A percentile compares a stretch with the other conserved stretches of the same genome.
Conservation (phyloP, 2,113 vertebrate genomes). For the Sinocyclocheilus anophthalmus region DNA sequence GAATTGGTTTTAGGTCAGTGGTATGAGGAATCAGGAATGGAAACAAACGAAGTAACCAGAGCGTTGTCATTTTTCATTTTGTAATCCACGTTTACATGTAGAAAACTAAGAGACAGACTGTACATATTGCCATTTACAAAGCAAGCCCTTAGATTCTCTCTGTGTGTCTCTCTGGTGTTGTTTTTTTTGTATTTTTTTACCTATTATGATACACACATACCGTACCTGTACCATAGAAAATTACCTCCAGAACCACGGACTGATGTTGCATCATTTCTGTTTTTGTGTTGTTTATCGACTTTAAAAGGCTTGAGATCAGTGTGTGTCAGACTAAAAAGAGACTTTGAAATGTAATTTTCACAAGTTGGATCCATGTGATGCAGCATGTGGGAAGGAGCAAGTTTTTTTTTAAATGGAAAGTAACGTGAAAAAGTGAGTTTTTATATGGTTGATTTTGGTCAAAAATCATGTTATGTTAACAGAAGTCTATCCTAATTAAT, state of each 20-base stretch:
- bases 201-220: no score
- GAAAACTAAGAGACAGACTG: neutral
- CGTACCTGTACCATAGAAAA: no score
- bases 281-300: conserved; percentile 36
- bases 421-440: neutral
- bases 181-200: no score
- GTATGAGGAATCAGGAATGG: neutral
- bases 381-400: conserved; percentile 47
- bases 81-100: neutral
- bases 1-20: neutral
- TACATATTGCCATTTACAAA: conserved; percentile 2
- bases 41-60: neutral
- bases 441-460: neutral
- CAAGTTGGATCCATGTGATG: conserved; percentile 61
- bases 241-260: no score
- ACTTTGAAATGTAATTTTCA: conserved; percentile 69
- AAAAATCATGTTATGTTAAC: neutral
- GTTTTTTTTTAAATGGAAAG: conserved; percentile 23
- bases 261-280: conserved; percentile 27
- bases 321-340: conserved; percentile 61
- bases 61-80: neutral
- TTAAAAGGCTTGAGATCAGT: conserved; percentile 65
- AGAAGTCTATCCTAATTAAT: neutral
- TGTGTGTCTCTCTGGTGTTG: neutral
- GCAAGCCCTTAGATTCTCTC: neutral